Percentiles rank a stretch among this genome's conserved stretches.
Evolutionary conservation across 2,797 vertebrate species (phyloP).

Genomic region (Notolepis coatsorum): DNA sequence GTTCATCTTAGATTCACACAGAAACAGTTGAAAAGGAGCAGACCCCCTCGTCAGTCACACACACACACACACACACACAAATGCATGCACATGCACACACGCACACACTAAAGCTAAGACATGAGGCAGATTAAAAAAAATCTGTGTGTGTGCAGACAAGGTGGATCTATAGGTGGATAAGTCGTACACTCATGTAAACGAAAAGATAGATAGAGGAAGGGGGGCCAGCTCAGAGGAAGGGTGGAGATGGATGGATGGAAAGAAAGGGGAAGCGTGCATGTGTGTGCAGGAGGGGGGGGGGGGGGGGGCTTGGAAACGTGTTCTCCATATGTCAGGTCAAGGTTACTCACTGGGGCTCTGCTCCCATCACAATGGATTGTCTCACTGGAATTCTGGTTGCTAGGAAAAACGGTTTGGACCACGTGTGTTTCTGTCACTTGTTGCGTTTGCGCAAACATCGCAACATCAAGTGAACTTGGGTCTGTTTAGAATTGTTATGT

Average conservation of each 20-base stretch:
- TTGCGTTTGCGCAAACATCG: too few species aligned
- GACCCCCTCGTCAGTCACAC: constrained; percentile 24
- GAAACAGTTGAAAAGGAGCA: constrained; percentile 53
- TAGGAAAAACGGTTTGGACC: too few species aligned
- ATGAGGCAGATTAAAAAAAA: not conserved
- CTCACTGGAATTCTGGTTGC: too few species aligned
- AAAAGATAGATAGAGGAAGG: constrained; percentile 18
- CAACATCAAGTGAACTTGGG: too few species aligned
- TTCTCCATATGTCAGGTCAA: constrained; percentile 58
- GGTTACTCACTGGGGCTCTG: constrained; percentile 13
- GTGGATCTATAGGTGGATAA: not conserved
- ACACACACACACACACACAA: not conserved
- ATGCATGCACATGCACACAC: not conserved
- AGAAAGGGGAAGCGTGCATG: not conserved
- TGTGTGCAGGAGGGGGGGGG: not conserved
- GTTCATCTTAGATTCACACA: constrained; percentile 44
- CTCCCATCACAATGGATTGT: too few species aligned
- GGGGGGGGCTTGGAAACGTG: not conserved
- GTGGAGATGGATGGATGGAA: constrained; percentile 21
- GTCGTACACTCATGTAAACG: not conserved
- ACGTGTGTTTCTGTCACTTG: too few species aligned
- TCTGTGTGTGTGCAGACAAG: not conserved
- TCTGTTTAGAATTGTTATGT: too few species aligned
- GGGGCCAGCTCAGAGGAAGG: not conserved
- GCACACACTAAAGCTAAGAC: not conserved